Conservation (phyloP, 2,888 invertebrate species). For the Eledone cirrhosa region DNA sequence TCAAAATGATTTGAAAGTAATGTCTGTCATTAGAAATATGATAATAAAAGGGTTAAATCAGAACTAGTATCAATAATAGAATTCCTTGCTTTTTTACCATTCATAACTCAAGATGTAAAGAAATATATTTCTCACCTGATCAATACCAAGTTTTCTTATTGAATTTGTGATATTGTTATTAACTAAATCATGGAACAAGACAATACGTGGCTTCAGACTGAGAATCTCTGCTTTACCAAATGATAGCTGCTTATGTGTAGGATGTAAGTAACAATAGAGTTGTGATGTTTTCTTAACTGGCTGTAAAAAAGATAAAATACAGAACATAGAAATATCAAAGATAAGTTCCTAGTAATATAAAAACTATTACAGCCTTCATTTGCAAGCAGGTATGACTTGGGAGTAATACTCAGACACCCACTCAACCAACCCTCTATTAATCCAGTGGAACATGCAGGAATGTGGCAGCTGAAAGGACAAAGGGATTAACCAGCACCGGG, state of each 20-base stretch:
- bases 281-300: not conserved
- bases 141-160: not conserved
- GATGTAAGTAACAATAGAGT: slow-evolving; percentile 21
- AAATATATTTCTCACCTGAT: not conserved
- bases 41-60: too few relatives aligned
- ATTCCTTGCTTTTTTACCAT: not conserved
- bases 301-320: not conserved
- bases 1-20: too few relatives aligned
- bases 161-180: not conserved
- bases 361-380: too few relatives aligned
- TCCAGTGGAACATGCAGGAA: too few relatives aligned
- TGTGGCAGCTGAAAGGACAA: too few relatives aligned
- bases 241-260: not conserved
- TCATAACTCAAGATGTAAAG: not conserved
- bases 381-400: too few relatives aligned
- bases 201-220: not conserved
- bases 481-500: too few relatives aligned
- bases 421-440: too few relatives aligned
- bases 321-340: not conserved
- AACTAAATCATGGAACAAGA: slow-evolving; percentile 7
- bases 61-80: not conserved
- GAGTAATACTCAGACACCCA: too few relatives aligned
- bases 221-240: slow-evolving; percentile 19
- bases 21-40: too few relatives aligned
- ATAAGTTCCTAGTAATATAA: too few relatives aligned